A percentile compares a stretch with the other conserved stretches of the same genome.
These are phyloP conservation scores for Strix uralensis DNA, from an alignment of 2,113 vertebrate species.

Conservation along the genomic window DNA sequence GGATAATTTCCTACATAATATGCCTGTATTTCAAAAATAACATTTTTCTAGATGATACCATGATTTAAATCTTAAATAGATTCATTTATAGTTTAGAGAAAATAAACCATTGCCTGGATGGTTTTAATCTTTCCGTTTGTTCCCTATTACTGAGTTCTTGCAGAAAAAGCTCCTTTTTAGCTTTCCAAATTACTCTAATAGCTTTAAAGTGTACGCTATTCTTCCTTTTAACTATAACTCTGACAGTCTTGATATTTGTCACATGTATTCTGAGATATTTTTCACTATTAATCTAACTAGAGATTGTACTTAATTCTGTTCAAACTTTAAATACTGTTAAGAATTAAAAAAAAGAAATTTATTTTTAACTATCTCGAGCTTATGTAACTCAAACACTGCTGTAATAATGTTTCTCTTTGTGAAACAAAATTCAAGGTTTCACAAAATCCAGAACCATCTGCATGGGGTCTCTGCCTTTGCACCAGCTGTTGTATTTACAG, in stretches of 20 bases:
- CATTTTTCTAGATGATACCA: not conserved
- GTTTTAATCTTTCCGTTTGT: not conserved
- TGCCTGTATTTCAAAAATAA: not conserved
- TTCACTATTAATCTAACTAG: not conserved
- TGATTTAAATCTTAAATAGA: not conserved
- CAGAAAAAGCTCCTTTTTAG: not conserved
- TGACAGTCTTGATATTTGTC: not conserved
- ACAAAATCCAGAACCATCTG: not conserved
- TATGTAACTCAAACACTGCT: not conserved
- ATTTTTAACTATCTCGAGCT: not conserved
- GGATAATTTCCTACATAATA: not conserved
- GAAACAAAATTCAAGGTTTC: not conserved
- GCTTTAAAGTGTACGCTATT: not conserved
- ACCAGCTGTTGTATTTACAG: not conserved
- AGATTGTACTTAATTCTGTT: not conserved
- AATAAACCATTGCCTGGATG: not conserved
- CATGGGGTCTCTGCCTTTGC: not conserved
- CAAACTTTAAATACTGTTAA: not conserved
- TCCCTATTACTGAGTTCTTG: not conserved
- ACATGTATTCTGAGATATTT: not conserved
- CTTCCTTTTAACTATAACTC: not conserved
- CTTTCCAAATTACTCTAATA: not conserved
- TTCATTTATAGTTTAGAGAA: not conserved
- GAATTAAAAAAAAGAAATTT: not conserved
- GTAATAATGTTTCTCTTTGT: not conserved